Conservation (phyloP, 2,888 invertebrate genomes). For the Tipula helvola region DNA sequence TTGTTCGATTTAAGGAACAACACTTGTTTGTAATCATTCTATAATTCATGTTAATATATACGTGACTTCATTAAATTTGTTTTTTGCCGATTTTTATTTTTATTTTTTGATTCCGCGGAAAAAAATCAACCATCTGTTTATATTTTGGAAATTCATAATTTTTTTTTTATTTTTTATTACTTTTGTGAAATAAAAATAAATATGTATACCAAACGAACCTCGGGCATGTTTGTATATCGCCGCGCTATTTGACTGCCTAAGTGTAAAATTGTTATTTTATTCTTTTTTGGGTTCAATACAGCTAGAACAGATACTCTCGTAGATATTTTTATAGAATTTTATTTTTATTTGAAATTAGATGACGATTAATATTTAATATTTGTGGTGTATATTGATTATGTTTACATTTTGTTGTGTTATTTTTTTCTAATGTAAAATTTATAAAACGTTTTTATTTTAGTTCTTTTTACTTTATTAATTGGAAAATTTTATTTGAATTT, state of each 20-base stretch:
- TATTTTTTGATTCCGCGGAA: background rate
- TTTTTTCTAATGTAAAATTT: background rate
- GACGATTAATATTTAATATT: background rate
- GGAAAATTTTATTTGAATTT: background rate
- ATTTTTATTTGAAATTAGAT: background rate
- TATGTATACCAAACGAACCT: background rate
- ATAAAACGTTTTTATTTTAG: background rate
- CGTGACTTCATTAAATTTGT: background rate
- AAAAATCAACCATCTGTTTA: background rate
- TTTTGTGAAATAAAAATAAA: background rate
- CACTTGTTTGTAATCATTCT: background rate
- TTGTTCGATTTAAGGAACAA: background rate
- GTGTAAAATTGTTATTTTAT: background rate
- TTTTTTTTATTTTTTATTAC: background rate
- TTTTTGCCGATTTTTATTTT: background rate
- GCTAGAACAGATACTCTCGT: background rate
- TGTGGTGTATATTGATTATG: background rate
- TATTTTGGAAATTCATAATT: slow-evolving; percentile 4
- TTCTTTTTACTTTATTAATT: background rate
- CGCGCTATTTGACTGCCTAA: background rate
- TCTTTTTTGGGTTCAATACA: background rate
- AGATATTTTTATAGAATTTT: background rate
- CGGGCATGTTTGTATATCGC: background rate
- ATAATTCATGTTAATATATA: slow-evolving; percentile 4
- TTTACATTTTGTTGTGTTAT: background rate